phyloP scores from a whole-genome alignment of 2,888 invertebrate species.

The Thera britannica region DNA sequence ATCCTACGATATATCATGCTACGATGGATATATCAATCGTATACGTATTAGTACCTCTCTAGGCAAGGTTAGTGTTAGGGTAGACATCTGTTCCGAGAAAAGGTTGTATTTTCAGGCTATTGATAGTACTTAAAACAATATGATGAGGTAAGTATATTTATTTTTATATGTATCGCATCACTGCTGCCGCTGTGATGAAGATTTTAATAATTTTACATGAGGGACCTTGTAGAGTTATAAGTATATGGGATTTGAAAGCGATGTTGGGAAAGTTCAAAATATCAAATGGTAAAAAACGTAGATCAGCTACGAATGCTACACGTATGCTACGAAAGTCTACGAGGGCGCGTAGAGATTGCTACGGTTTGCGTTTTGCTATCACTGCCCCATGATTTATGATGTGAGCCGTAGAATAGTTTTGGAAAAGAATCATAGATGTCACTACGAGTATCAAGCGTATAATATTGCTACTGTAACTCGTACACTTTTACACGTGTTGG shows the following conservation, averaged over 20 bases:
- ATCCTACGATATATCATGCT: slow-evolving; percentile 16
- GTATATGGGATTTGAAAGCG: slow-evolving; percentile 17
- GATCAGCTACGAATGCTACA: slow-evolving; percentile 41
- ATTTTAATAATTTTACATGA: slow-evolving; percentile 46
- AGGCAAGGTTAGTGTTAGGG: slow-evolving; percentile 30
- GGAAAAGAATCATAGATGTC: slow-evolving; percentile 40
- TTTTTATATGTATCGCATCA: not conserved
- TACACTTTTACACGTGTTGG: slow-evolving; percentile 23
- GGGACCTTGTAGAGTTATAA: not conserved
- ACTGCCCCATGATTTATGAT: slow-evolving; percentile 26
- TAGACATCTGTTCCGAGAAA: not conserved
- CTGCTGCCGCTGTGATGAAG: no score
- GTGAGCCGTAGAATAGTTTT: slow-evolving; percentile 20
- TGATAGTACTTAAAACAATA: slow-evolving; percentile 32
- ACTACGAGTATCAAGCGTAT: slow-evolving; percentile 12
- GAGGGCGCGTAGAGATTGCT: slow-evolving; percentile 43
- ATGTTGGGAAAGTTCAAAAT: slow-evolving; percentile 47
- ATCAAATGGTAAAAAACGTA: slow-evolving; percentile 35
- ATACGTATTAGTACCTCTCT: slow-evolving; percentile 10
- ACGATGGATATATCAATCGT: slow-evolving; percentile 14
- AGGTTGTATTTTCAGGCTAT: slow-evolving; percentile 8
- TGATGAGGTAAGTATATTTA: slow-evolving; percentile 22
- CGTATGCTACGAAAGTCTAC: slow-evolving; percentile 43
- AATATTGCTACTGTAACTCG: not conserved
- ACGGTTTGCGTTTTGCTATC: slow-evolving; percentile 30